phyloP scores from a whole-genome alignment of 2,113 vertebrate genomes.

The Pithys albifrons region DNA sequence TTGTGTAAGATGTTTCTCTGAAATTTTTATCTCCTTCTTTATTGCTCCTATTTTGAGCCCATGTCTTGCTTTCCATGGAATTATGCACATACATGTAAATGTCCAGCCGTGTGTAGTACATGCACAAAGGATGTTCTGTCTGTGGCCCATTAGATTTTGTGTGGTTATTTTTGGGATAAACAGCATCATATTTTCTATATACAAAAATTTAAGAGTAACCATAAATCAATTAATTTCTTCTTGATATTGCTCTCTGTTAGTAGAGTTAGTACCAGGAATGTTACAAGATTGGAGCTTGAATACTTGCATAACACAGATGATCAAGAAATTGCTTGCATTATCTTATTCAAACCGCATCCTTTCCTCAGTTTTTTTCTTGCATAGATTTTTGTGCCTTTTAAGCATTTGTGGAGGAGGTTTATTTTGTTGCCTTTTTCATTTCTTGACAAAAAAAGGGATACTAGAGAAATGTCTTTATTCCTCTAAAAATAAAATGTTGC shows the following conservation, averaged over 20 bases:
- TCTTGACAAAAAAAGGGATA: neutral
- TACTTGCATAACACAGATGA: neutral
- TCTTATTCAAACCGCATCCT: neutral
- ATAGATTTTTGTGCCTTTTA: neutral
- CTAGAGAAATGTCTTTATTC: neutral
- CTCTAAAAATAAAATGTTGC: neutral
- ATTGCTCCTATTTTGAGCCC: neutral
- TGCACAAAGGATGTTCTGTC: neutral
- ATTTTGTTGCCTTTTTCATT: neutral
- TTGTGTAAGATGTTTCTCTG: neutral
- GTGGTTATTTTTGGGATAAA: neutral
- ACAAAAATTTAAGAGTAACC: neutral
- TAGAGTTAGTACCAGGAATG: neutral
- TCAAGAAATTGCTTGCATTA: neutral
- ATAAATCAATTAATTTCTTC: neutral
- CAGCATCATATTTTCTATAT: neutral
- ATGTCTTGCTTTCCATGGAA: neutral
- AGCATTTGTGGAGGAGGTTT: neutral
- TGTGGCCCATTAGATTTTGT: neutral
- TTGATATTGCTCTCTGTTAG: neutral
- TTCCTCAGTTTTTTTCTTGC: neutral
- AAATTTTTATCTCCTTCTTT: neutral
- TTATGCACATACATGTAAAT: neutral
- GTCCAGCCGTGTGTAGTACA: neutral
- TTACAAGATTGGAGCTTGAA: neutral